Base-by-base conservation (phyloP, 2,113 vertebrate species). In the Anguilla rostrata region DNA sequence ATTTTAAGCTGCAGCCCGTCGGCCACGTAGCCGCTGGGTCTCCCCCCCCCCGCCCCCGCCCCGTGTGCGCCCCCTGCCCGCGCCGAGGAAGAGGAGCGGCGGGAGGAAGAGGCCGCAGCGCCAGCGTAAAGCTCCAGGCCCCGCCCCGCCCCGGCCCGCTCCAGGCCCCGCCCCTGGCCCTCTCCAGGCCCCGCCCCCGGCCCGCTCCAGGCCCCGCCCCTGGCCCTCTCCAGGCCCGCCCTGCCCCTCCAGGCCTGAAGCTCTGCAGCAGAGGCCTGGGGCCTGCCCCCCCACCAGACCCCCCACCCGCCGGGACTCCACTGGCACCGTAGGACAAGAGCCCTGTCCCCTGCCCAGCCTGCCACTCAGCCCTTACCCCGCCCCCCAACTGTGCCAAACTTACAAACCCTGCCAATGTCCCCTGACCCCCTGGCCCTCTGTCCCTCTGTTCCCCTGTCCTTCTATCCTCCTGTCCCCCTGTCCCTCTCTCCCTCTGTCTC, bases 351-450 rank as follows among this genome's bases (percentile, higher is more conserved):
- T n/a, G 20, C 66, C 18, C 2, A 8, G 80, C 43, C 43, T 29
- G 81, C 11, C 11, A 56, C 81, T 34, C 9, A 2, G 22, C n/a
- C n/a, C 71, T 18, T 26, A 53, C 26, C 43, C 85, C 39, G 12
- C 57, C 22, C 80, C 81, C 88, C 88, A 81, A 41, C 84, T 57
- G 90, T 91, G 91, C 92, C 91, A 92, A 90, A 90, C 88, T 26
- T 82, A 46, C 83, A 86, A 34, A 41, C 41, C 5, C 83, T 34
- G 75, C 82, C 82, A 63, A 5, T 20, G 39, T 29, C 39, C 41
- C 78, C 22, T 92, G 95, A 93, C 92, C n/a, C 96, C 97, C 95
- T 97, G 94, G 89, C 89, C 43, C 88, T 29, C 15, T 91, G 86
- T 90, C 88, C 66, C 86, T 89, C 86, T 56, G 41, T 46, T 80